phyloP scores from a whole-genome alignment of 2,888 invertebrate genomes.

The Trimorus sp. region DNA sequence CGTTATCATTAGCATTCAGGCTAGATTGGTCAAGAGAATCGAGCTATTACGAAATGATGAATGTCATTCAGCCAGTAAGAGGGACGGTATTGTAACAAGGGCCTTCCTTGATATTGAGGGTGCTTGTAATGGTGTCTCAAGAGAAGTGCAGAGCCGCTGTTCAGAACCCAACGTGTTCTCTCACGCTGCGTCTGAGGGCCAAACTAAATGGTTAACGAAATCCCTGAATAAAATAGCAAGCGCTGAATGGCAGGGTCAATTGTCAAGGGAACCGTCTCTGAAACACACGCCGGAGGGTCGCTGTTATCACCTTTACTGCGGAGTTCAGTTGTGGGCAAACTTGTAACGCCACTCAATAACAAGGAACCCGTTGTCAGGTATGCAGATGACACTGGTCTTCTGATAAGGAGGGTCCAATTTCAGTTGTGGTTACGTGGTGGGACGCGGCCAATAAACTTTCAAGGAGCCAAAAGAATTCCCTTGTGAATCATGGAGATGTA shows the following conservation, averaged over 20 bases:
- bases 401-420: slow-evolving; percentile 21
- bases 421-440: background rate
- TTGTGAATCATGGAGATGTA: background rate
- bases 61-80: slow-evolving; percentile 36
- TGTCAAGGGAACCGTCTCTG: slow-evolving; percentile 42
- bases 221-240: slow-evolving; percentile 39
- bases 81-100: slow-evolving; percentile 37
- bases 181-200: slow-evolving; percentile 36
- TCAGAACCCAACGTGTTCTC: slow-evolving; percentile 27
- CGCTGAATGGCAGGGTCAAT: slow-evolving; percentile 39
- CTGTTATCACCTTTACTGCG: slow-evolving; percentile 23
- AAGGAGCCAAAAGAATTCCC: slow-evolving; percentile 6
- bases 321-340: slow-evolving; percentile 29
- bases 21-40: slow-evolving; percentile 17
- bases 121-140: slow-evolving; percentile 45
- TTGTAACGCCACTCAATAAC: slow-evolving; percentile 33
- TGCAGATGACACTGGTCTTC: slow-evolving; percentile 9
- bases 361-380: slow-evolving; percentile 18
- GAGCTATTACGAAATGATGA: slow-evolving; percentile 28
- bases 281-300: slow-evolving; percentile 27
- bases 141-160: slow-evolving; percentile 20
- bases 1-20: too few species aligned
- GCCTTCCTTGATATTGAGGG: slow-evolving; percentile 40
- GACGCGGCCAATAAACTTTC: slow-evolving; percentile 23
- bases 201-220: slow-evolving; percentile 45